These are phyloP conservation scores for Nomada fucata DNA, from an alignment of 2,888 invertebrate genomes.

Conservation along the genomic window DNA sequence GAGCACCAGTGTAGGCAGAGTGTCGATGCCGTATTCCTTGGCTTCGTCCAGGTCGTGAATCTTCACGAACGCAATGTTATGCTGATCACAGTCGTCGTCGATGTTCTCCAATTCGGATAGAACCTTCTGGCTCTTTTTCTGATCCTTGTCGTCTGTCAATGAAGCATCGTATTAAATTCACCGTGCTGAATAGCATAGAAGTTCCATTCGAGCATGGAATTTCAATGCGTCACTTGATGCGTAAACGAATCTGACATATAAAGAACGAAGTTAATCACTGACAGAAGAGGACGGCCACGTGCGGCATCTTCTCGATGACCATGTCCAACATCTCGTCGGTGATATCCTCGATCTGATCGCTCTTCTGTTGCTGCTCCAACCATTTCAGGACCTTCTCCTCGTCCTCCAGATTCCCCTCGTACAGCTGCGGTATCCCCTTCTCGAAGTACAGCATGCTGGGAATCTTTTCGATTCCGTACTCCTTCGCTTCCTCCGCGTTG, in stretches of 20 bases:
- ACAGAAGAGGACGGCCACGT: constrained; percentile 97
- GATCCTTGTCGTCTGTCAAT: constrained; percentile 93
- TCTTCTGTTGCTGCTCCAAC: constrained; percentile 93
- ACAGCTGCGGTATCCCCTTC: constrained; percentile 94
- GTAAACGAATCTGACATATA: background rate
- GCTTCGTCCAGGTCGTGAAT: constrained; percentile 95
- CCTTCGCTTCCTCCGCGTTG: constrained; percentile 94
- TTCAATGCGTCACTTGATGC: too few species aligned
- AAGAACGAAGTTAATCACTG: constrained; percentile 84
- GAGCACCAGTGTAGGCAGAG: constrained; percentile 92
- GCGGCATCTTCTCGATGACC: constrained; percentile 93
- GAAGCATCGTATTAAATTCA: background rate
- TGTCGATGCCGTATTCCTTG: constrained; percentile 94
- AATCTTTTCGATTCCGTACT: constrained; percentile 95
- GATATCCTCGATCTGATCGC: constrained; percentile 96
- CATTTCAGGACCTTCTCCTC: constrained; percentile 95
- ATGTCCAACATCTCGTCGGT: constrained; percentile 97
- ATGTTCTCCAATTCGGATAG: constrained; percentile 94
- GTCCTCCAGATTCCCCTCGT: constrained; percentile 93
- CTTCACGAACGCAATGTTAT: constrained; percentile 96
- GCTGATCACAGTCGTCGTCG: constrained; percentile 96
- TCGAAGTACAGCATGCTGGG: constrained; percentile 94
- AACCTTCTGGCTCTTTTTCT: constrained; percentile 95
- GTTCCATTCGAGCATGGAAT: background rate
- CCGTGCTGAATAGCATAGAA: background rate